Base-by-base conservation (phyloP, 2,113 vertebrate genomes). In the Neoarius graeffei region DNA sequence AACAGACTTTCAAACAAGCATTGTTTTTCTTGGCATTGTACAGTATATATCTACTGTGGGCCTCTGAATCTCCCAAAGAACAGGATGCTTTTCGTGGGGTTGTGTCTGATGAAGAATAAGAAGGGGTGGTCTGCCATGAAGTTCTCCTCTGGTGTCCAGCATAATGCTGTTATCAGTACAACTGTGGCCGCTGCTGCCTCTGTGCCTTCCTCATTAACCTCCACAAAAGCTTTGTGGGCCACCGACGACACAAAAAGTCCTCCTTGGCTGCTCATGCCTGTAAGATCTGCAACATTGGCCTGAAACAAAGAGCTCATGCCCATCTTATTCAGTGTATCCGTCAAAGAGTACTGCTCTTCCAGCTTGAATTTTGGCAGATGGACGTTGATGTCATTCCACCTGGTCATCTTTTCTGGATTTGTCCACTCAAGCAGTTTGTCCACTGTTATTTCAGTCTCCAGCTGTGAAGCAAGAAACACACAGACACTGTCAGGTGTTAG, bases 61-160 rank as follows among this genome's bases (percentile, higher is more conserved):
- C 91, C 92, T 67, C 93, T 87, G 9, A 93, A 94, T 87, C 94
- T 95, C 67, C 97, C 97, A 1, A 91, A 92, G 88, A 98, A 98
- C 74, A 98, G 95, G 5, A 97, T 86, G 60, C 85, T 95, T 15
- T 88, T 92, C 60, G 95, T 94, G 73, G 89, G 67, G 80, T 96
- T 99, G 71, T 98, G 94, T 52, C 94, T 91, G 87, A 99, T 97
- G 86, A 97, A 95, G 91, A 97, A 97, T 48, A 98, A 91, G 91
- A 99, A 99, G 73, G 97, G 97, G 27, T 98, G 97, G 66, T 98
- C 95, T 3, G 95, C 97, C 17, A 93, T 90, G 89, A 99, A 97
- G 20, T 6, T 4, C 0, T 23, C 0, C 66, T 69, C 1, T 91
- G 84, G 15, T 87, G 57, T 48, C 93, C 94, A 94, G 73, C 96